Conservation (phyloP, 1,140 invertebrate species). For the Streblospio benedicti region DNA sequence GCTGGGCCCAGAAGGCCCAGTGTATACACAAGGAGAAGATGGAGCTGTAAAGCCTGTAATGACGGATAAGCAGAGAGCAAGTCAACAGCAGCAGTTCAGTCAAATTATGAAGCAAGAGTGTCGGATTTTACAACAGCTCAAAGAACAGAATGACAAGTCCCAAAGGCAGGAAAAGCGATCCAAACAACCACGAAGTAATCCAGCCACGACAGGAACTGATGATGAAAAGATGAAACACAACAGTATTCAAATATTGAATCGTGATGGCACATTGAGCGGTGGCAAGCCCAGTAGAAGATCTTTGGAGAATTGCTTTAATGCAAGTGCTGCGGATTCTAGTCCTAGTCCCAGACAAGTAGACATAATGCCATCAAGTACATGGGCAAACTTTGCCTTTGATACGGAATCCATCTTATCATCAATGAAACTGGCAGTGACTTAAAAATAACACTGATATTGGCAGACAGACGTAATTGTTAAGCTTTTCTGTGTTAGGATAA, state of each 20-base stretch:
- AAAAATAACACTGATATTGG: no score
- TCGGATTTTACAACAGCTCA: neutral
- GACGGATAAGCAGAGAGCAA: slow-evolving; percentile 1
- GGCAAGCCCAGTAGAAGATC: neutral
- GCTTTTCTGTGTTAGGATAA: no score
- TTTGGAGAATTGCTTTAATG: neutral
- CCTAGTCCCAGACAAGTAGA: neutral
- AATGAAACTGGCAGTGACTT: no score
- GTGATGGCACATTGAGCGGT: neutral
- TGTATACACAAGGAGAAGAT: no score
- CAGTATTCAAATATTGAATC: neutral
- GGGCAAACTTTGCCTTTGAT: slow-evolving; percentile 3
- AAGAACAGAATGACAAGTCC: neutral
- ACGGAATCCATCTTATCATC: neutral
- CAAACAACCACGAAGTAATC: neutral
- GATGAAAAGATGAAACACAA: neutral
- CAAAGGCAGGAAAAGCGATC: neutral
- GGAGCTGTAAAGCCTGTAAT: no score
- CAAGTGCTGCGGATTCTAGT: neutral
- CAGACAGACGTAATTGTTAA: no score
- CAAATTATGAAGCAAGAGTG: neutral
- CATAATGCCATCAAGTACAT: neutral
- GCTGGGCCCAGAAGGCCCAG: no score
- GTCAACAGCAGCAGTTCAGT: neutral
- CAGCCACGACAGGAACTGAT: neutral